Base-by-base conservation (phyloP, 2,888 invertebrate genomes). In the Sericinus montela region DNA sequence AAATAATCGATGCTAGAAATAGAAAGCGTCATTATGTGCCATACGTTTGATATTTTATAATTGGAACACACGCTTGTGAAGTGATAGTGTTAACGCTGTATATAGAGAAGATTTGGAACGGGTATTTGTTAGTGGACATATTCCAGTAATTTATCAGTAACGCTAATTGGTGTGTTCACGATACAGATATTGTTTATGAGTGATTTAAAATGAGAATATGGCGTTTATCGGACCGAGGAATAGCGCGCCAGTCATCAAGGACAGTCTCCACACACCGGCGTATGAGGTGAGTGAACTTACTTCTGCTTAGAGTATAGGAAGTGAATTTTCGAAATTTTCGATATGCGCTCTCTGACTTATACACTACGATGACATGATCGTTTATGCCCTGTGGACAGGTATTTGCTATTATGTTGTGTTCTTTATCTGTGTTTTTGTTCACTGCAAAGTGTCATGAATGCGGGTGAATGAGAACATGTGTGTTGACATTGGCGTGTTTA, bases 221-320 rank as follows among this genome's bases (percentile, higher is more conserved):
- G 86, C 87, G 76, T 75, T 88, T 63, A 91, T 89, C 54, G 87
- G 87, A 65, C 91, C 92, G 65, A 91, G 91, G 81, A 92, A 93
- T 77, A 92, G 91, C 59, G 90, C 89, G 59, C 92, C 92, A 41
- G 78, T 92, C 64, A 91, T 92, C 69, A 90, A 87, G 75, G 93
- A 93, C 77, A 93, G 91, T 74, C 90, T 93, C 60, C 90, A 91
- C 63, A 82, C 91, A 60, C 93, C 93, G 62, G 92, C 92, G 36
- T 93, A 93, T 65, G 91, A 93, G 90, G 93, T 93, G 75, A 83
- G 90, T 68, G 35, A 49, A 50, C 48, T 25, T 32, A 7, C 29
- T n/a, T 30, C 36, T 44, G 15, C 36, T 39, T 34, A 19, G 19
- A 19, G 4, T 35, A 15, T 9, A 43, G 11, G 11, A 32, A 11